Evolutionary conservation across 2,113 vertebrate species (phyloP), one percentile per base, ranked within the genome.

Genomic region (Nanorana parkeri): DNA sequence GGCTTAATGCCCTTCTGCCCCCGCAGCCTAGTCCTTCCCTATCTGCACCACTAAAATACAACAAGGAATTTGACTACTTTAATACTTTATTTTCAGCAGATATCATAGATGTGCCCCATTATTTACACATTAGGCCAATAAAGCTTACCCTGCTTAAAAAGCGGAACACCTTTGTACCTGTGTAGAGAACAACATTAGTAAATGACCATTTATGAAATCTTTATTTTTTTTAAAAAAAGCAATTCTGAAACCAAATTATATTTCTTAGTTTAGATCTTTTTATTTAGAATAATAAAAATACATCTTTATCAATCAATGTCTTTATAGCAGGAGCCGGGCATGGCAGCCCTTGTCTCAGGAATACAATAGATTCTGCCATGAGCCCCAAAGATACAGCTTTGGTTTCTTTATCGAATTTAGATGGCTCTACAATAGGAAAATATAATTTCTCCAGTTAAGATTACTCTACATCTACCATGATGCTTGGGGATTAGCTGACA

Each of bases 211-310:
- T 47, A 1, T 15, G 13, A 10, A 47, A 47, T 1, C 6, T 1
- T 15, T 47, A 1, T 10, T 15, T 47, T 2, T 15, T 1, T 10
- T 10, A 28, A 77, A 55, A 55, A 55, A 24, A 2, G 17, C 13
- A 20, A 66, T 63, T 21, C 5, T 21, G 13, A 47, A 29, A 29
- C 16, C 32, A 21, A 77, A 52, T 21, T 17, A 23, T 28, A 56
- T 23, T 58, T 16, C 23, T 66, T 13, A 19, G 19, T 73, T 72
- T 65, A 17, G 55, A 60, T 76, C 51, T 68, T 83, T n/a, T 83
- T 83, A 83, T 83, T 81, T 68, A 67, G 51, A 75, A 76, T 76
- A 83, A 75, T 76, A 83, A 82, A 76, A 83, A 83, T 76, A 68
- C 80, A 83, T 83, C 64, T 83, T 56, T 74, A 41, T 58, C 63